Percentiles rank a stretch among this genome's conserved stretches.
Evolutionary conservation across 2,888 invertebrate genomes (phyloP).

Genomic region (Teleiodes luculella): DNA sequence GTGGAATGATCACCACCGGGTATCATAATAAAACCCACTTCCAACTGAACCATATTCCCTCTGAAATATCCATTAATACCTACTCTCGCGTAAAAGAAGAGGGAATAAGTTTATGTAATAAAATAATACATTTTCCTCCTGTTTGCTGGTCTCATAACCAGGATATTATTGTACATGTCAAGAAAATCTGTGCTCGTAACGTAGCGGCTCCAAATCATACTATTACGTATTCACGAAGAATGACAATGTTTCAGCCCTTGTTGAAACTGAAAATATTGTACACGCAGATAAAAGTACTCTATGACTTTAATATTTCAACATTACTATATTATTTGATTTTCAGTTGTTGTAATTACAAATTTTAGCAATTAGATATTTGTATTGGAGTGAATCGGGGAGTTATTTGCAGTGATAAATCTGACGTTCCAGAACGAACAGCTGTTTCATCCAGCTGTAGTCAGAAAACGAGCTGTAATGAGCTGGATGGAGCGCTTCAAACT

Average conservation of each 20-base stretch:
- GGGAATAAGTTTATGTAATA: constrained; percentile 39
- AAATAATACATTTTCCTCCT: constrained; percentile 49
- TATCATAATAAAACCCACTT: constrained; percentile 65
- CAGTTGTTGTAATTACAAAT: background rate
- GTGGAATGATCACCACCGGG: constrained; percentile 50
- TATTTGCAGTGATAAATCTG: constrained; percentile 19
- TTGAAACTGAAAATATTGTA: constrained; percentile 32
- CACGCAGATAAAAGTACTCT: background rate
- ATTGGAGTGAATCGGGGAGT: constrained; percentile 6
- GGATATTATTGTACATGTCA: constrained; percentile 32
- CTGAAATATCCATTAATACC: constrained; percentile 63
- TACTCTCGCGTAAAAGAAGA: constrained; percentile 55
- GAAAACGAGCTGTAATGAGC: constrained; percentile 53
- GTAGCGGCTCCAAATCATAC: constrained; percentile 41
- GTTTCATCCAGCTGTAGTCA: constrained; percentile 29
- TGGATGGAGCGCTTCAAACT: constrained; percentile 43
- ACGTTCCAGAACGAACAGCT: constrained; percentile 24
- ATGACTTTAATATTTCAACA: too few species aligned
- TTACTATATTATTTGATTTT: too few species aligned
- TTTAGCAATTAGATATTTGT: constrained; percentile 3
- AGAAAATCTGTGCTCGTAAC: constrained; percentile 38
- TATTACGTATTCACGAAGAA: constrained; percentile 46
- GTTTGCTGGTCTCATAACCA: constrained; percentile 42
- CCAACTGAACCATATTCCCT: constrained; percentile 44
- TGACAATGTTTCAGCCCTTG: constrained; percentile 32